Percentiles rank a stretch among this genome's conserved stretches.
These are phyloP conservation scores for Dissostichus mawsoni DNA, from an alignment of 2,113 vertebrate genomes.

Conservation along the genomic window DNA sequence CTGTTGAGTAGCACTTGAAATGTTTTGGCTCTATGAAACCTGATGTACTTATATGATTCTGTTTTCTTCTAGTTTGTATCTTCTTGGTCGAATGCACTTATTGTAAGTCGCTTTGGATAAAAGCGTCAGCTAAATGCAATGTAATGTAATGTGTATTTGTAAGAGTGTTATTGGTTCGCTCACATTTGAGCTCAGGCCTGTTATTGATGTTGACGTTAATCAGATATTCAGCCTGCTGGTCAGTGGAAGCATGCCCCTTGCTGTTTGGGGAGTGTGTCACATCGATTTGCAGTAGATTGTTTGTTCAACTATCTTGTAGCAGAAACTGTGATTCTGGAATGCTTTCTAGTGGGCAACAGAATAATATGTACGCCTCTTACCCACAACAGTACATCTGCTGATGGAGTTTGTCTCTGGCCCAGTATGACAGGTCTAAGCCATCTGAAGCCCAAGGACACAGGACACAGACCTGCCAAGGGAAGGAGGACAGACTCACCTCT, in stretches of 20 bases:
- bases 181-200: not conserved
- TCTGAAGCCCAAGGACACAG: constrained; percentile 50
- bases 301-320: not conserved
- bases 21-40: too few species aligned
- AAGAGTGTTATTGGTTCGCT: constrained; percentile 2
- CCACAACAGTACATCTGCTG: constrained; percentile 49
- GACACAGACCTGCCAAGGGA: constrained; percentile 26
- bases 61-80: too few species aligned
- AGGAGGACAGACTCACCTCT: constrained; percentile 49
- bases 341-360: not conserved
- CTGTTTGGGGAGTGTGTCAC: constrained; percentile 6
- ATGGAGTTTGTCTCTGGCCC: constrained; percentile 51
- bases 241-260: not conserved
- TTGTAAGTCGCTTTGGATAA: too few species aligned
- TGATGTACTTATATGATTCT: too few species aligned
- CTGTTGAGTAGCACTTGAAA: too few species aligned
- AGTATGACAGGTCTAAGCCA: constrained; percentile 49
- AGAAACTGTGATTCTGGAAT: not conserved
- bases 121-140: too few species aligned
- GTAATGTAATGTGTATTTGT: not conserved
- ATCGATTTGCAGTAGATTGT: constrained; percentile 9
- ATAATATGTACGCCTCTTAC: constrained; percentile 32
- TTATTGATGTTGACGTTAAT: constrained; percentile 3
- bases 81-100: too few species aligned
- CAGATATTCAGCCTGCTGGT: constrained; percentile 14